phyloP scores from a whole-genome alignment of 2,888 invertebrate genomes.

The Ectemnius lituratus region DNA sequence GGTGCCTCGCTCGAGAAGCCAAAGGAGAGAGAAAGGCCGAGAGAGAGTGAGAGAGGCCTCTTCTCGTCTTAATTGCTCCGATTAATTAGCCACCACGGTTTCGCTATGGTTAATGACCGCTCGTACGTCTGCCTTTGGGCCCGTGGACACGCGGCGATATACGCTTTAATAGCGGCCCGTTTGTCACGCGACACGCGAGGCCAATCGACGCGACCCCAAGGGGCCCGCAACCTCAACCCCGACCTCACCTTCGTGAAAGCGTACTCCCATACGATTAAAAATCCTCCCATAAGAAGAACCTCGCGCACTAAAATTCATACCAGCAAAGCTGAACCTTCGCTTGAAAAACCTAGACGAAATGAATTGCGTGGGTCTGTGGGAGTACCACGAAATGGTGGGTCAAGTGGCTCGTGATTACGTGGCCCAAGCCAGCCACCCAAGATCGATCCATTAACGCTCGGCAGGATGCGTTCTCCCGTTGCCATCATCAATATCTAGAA shows the following conservation, averaged over 20 bases:
- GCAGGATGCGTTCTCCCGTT: slow-evolving; percentile 67
- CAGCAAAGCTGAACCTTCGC: too few relatives aligned
- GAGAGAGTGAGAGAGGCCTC: slow-evolving; percentile 33
- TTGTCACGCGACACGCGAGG: slow-evolving; percentile 64
- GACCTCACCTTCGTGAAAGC: too few relatives aligned
- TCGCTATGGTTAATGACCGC: slow-evolving; percentile 69
- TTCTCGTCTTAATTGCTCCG: slow-evolving; percentile 72
- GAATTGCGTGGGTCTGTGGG: not conserved
- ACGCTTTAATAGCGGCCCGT: slow-evolving; percentile 66
- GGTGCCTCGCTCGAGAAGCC: not conserved
- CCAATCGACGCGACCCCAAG: slow-evolving; percentile 5
- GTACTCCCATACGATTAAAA: too few relatives aligned
- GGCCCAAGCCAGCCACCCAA: slow-evolving; percentile 73
- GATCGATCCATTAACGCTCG: slow-evolving; percentile 76
- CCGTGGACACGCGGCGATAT: slow-evolving; percentile 55
- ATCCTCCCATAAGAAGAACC: not conserved
- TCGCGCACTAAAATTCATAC: too few relatives aligned
- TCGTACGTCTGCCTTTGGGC: slow-evolving; percentile 66
- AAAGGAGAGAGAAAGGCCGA: slow-evolving; percentile 35
- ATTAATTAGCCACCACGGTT: slow-evolving; percentile 74
- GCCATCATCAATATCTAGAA: slow-evolving; percentile 72
- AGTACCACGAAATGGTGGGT: slow-evolving; percentile 15
- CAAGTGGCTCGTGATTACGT: slow-evolving; percentile 54
- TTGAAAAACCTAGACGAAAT: too few relatives aligned
- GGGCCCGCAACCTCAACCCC: too few relatives aligned